Conservation (phyloP, 2,888 invertebrate species). For the Byasa hedistus region DNA sequence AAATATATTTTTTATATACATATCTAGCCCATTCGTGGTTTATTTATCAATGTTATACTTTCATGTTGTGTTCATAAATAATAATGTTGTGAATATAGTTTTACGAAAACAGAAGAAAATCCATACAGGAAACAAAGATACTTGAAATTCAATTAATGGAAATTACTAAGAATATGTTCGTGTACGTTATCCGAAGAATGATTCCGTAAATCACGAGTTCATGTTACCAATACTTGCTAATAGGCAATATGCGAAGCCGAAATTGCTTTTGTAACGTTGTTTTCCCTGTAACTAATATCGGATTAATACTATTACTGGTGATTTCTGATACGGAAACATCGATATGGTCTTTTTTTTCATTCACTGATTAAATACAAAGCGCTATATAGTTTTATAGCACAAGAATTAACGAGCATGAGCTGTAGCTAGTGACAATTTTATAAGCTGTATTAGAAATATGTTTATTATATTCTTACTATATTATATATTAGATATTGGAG, state of each 20-base stretch:
- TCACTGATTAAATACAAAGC: background rate
- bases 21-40: no score
- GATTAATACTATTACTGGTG: conserved; percentile 66
- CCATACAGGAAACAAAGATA: no score
- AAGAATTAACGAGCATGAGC: no score
- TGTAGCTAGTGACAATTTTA: no score
- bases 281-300: conserved; percentile 71
- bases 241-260: conserved; percentile 77
- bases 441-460: no score
- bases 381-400: background rate
- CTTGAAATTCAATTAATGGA: background rate
- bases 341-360: conserved; percentile 41
- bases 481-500: no score
- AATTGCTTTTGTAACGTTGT: conserved; percentile 77
- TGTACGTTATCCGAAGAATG: conserved; percentile 6
- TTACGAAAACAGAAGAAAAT: no score
- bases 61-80: no score
- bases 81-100: no score
- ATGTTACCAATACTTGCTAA: conserved; percentile 54
- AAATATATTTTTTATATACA: no score
- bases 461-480: no score
- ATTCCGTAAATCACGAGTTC: conserved; percentile 28
- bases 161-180: background rate
- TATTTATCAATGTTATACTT: no score
- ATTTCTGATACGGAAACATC: conserved; percentile 44